Percentiles rank a stretch among this genome's conserved stretches.
Conservation (phyloP, 2,888 invertebrate species). For the Pyrrhia umbra region DNA sequence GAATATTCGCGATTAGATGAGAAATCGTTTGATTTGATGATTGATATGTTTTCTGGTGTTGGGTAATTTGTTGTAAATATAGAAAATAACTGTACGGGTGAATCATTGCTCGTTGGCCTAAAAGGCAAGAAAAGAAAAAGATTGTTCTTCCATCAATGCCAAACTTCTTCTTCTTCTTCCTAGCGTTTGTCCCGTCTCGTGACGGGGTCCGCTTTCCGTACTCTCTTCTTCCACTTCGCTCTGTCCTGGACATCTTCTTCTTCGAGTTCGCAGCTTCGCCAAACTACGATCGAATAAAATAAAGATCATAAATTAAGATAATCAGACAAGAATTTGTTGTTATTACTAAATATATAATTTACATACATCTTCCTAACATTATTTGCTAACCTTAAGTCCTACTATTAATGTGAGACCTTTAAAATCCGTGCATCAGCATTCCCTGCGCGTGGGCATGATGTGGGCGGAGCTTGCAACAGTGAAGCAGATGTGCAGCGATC, state of each 20-base stretch:
- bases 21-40: constrained; percentile 53
- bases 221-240: too few relatives aligned
- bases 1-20: constrained; percentile 50
- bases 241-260: not conserved
- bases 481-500: constrained; percentile 62
- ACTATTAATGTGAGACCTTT: constrained; percentile 52
- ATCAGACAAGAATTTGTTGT: not conserved
- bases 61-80: constrained; percentile 41
- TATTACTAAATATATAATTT: not conserved
- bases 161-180: too few relatives aligned
- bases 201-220: too few relatives aligned
- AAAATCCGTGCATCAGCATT: constrained; percentile 65
- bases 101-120: constrained; percentile 1
- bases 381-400: constrained; percentile 12
- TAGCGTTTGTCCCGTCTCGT: too few relatives aligned
- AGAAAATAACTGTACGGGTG: constrained; percentile 33
- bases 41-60: constrained; percentile 56
- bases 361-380: not conserved
- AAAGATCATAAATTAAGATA: not conserved
- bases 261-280: not conserved
- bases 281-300: not conserved
- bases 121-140: constrained; percentile 4
- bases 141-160: not conserved
- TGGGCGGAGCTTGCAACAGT: constrained; percentile 68
- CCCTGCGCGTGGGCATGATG: constrained; percentile 69